These are phyloP conservation scores for Chinchilla lanigera DNA, from an alignment of 2,113 vertebrate species.

Conservation along the genomic window DNA sequence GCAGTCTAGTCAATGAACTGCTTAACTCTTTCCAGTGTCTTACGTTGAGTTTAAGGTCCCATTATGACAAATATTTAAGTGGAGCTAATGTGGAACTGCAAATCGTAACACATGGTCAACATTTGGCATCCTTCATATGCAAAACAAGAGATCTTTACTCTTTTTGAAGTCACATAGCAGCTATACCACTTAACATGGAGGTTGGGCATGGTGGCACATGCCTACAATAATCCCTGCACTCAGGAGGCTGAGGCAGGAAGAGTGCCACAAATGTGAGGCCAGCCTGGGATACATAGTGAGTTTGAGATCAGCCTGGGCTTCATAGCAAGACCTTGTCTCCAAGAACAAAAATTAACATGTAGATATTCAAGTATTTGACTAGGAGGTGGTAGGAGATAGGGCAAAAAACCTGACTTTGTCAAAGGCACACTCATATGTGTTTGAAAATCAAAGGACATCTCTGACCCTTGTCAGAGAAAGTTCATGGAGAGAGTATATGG, in stretches of 20 bases:
- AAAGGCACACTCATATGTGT: not conserved
- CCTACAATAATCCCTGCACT: too few relatives aligned
- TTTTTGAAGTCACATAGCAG: not conserved
- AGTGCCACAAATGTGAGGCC: too few relatives aligned
- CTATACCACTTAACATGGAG: too few relatives aligned
- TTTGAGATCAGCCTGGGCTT: too few relatives aligned
- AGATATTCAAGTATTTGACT: not conserved
- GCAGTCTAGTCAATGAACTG: not conserved
- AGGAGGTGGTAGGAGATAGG: not conserved
- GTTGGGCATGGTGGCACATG: too few relatives aligned
- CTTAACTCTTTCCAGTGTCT: not conserved
- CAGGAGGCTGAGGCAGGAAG: too few relatives aligned
- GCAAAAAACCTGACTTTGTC: too few relatives aligned
- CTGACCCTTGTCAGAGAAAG: not conserved
- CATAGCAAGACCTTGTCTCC: too few relatives aligned
- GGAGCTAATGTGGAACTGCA: too few relatives aligned
- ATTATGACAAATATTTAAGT: not conserved
- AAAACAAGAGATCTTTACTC: not conserved
- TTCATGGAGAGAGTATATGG: not conserved
- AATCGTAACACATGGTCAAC: not conserved
- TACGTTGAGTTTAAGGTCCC: not conserved
- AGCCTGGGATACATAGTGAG: too few relatives aligned
- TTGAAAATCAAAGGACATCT: not conserved
- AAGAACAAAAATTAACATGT: not conserved
- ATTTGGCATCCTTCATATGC: too few relatives aligned